Evolutionary conservation across 2,113 vertebrate species (phyloP).

Genomic region (Ellobius talpinus): DNA sequence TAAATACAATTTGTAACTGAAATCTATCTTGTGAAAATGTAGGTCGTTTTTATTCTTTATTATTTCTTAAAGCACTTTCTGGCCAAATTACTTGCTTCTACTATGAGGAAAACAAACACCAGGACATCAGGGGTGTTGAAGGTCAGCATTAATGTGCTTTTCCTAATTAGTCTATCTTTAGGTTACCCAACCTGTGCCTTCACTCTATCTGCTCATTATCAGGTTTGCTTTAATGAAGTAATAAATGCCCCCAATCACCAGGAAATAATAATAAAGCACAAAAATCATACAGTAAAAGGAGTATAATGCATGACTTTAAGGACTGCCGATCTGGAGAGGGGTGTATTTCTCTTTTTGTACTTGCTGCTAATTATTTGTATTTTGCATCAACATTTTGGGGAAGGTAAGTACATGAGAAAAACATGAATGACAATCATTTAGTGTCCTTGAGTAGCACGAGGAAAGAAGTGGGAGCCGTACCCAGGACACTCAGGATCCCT

Average conservation of each 20-base stretch:
- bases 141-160: slow-evolving; percentile 77
- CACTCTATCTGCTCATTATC: slow-evolving; percentile 46
- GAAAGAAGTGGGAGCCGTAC: slow-evolving; percentile 66
- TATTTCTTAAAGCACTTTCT: slow-evolving; percentile 28
- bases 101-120: slow-evolving; percentile 63
- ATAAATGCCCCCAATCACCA: slow-evolving; percentile 2
- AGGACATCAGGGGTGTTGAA: slow-evolving; percentile 60
- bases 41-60: neutral
- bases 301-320: slow-evolving; percentile 47
- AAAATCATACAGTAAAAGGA: neutral
- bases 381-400: neutral
- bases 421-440: slow-evolving; percentile 16
- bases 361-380: slow-evolving; percentile 58
- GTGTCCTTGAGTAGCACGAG: slow-evolving; percentile 75
- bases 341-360: neutral
- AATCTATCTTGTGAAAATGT: neutral
- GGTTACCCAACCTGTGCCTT: slow-evolving; percentile 14
- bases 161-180: slow-evolving; percentile 73
- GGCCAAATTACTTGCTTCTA: slow-evolving; percentile 44
- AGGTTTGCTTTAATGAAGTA: slow-evolving; percentile 66
- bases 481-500: slow-evolving; percentile 60
- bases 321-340: slow-evolving; percentile 39
- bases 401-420: neutral
- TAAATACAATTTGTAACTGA: slow-evolving; percentile 42
- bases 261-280: slow-evolving; percentile 46